Evolutionary conservation across 2,797 vertebrate species (phyloP).

Genomic region (Epinephelus malabaricus): DNA sequence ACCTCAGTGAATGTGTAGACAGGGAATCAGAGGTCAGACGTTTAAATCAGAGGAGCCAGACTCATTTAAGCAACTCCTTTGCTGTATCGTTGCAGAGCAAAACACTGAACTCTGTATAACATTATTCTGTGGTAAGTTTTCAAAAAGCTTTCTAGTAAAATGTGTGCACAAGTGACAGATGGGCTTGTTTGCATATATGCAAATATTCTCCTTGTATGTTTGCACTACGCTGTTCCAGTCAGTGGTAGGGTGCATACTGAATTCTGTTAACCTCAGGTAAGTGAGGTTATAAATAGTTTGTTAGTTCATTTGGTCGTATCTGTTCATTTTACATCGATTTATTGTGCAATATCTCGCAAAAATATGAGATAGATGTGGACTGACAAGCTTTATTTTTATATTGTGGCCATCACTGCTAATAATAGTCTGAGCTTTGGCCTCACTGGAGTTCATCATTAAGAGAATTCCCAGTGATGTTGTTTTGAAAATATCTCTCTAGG

Average conservation of each 20-base stretch:
- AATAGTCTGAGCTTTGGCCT: slow-evolving; percentile 12
- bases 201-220: slow-evolving; percentile 58
- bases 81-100: not conserved
- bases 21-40: not conserved
- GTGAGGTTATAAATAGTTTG: slow-evolving; percentile 9
- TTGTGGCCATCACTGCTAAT: slow-evolving; percentile 21
- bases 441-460: slow-evolving; percentile 13
- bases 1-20: not conserved
- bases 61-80: not conserved
- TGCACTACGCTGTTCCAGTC: slow-evolving; percentile 38
- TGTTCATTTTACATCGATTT: not conserved
- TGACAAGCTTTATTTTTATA: slow-evolving; percentile 14
- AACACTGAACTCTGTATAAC: slow-evolving; percentile 6
- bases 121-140: slow-evolving; percentile 25
- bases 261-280: slow-evolving; percentile 38
- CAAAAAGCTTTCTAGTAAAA: slow-evolving; percentile 37
- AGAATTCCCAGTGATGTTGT: slow-evolving; percentile 17
- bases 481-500: slow-evolving; percentile 28
- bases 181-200: slow-evolving; percentile 73
- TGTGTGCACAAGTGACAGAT: slow-evolving; percentile 66
- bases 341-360: not conserved
- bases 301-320: not conserved
- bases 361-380: slow-evolving; percentile 4
- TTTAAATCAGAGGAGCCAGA: not conserved
- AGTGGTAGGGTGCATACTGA: slow-evolving; percentile 39